Evolutionary conservation across 2,888 invertebrate genomes (phyloP), one percentile per base, ranked within the genome.

Genomic region (Kuschelorhynchus macadamiae): DNA sequence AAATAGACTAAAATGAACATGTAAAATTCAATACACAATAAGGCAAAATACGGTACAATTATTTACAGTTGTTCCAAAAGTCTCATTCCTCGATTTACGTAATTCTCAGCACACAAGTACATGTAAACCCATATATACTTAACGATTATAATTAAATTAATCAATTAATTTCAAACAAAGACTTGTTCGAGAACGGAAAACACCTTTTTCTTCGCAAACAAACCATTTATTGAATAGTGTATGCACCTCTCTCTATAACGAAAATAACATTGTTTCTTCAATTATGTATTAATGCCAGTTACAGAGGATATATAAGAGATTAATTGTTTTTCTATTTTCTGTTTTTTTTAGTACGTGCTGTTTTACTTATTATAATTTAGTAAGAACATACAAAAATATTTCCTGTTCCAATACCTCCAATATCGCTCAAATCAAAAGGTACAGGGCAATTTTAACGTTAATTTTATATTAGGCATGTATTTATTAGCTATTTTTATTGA

Each of bases 21-120:
- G 32, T 16, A 49, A 32, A 49, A 50, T 21, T 39, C 50, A 41
- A 16, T 21, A 47, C 41, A 60, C 60, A 60, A 60, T 60, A 20
- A 21, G 18, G 50, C 49, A 41, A 49, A 59, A 50, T 60, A 60
- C 60, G 60, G 60, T 60, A 50, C 60, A 9, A 21, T 17, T 4
- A 2, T 50, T 49, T 60, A 60, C 60, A 39, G 60, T 50, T 60
- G 41, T 12, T 16, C 33, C 9, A n/a, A 1, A 53, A 39, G 39
- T 18, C 39, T 3, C 41, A 21, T 21, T 18, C 8, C 3, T 41
- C 11, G 16, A 44, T 44, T 17, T 56, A 8, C 17, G 56, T 7
- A 56, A 44, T 56, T 56, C 12, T 25, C 21, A 53, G 17, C 17
- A 18, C 17, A 25, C 49, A 12, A n/a, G n/a, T n/a, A n/a, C n/a